phyloP scores from a whole-genome alignment of 2,113 vertebrate genomes.

The Poeciliopsis prolifica region DNA sequence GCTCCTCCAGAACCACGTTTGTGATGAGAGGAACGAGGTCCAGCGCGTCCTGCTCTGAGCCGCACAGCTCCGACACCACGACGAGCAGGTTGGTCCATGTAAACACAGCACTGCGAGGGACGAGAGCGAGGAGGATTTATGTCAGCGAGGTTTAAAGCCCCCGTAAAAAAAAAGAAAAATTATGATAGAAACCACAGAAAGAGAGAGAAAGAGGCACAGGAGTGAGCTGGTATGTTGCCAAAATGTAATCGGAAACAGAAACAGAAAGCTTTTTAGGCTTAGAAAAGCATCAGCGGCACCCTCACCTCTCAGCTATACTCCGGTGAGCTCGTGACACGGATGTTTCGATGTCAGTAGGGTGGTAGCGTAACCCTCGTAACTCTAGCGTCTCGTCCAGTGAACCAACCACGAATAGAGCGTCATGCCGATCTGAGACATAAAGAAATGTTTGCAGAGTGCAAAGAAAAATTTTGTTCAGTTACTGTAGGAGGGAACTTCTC shows the following conservation, averaged over 20 bases:
- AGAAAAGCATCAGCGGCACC: neutral
- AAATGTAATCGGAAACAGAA: neutral
- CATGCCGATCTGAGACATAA: slow-evolving; percentile 89
- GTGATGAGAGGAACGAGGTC: slow-evolving; percentile 97
- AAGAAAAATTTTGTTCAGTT: neutral
- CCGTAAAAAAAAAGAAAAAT: too few species aligned
- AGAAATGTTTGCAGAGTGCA: slow-evolving; percentile 4
- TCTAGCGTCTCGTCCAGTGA: slow-evolving; percentile 95
- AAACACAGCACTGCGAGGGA: slow-evolving; percentile 90
- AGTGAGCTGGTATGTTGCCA: too few species aligned
- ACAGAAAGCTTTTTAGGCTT: neutral
- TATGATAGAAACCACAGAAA: too few species aligned
- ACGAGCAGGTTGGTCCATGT: slow-evolving; percentile 99
- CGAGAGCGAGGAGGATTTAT: neutral
- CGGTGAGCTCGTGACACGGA: slow-evolving; percentile 94
- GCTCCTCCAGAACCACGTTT: slow-evolving; percentile 96
- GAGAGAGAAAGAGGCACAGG: too few species aligned
- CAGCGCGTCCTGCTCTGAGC: slow-evolving; percentile 95
- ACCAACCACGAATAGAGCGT: slow-evolving; percentile 95
- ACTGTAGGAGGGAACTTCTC: neutral
- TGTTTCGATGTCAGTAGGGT: slow-evolving; percentile 95
- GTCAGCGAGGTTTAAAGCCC: neutral
- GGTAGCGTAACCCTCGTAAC: slow-evolving; percentile 92
- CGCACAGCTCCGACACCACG: slow-evolving; percentile 95
- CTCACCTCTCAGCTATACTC: slow-evolving; percentile 97